Evolutionary conservation across 2,113 vertebrate species (phyloP), one percentile per base, ranked within the genome.

Genomic region (Gallinago undulata): DNA sequence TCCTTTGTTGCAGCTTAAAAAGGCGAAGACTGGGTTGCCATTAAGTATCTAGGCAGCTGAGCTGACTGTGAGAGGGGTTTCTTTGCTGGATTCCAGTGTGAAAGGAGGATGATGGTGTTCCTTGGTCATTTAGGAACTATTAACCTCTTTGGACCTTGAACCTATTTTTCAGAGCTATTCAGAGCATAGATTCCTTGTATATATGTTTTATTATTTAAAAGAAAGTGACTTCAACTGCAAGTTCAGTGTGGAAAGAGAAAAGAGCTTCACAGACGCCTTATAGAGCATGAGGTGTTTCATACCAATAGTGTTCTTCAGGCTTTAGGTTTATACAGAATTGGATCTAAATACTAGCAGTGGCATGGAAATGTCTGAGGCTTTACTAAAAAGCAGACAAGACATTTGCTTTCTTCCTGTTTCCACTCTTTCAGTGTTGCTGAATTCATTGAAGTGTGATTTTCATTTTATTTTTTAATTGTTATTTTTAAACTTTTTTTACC

Each of bases 1-100:
- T 96, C 88, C 91, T 94, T 72, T 93, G 67, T 76, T 56, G 57
- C 7, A 70, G 70, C 37, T 93, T 94, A 66, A 92, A 96, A 96
- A 76, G 64, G 41, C 45, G 59, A 67, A 81, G 63, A 41, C 13
- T 9, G 19, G 35, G 27, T 23, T 73, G n/a, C 23, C 19, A n/a
- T 28, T 37, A 74, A 69, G 57, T 82, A 84, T 77, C 66, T 84
- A n/a, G 53, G 59, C 70, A 67, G 76, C 59, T 70, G 41, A 91
- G 37, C 23, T 80, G 76, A 62, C 53, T 8, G 3, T 37, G n/a
- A 75, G 72, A 92, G 27, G 15, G 14, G 48, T 59, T 93, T 83
- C 50, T 62, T 91, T 70, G 51, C 31, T 41, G n/a, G 43, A 3
- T 56, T 67, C 14, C 35, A 37, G 2, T 19, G 33, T 60, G 43